phyloP scores from a whole-genome alignment of 2,113 vertebrate genomes.

The Hyperopisus bebe region DNA sequence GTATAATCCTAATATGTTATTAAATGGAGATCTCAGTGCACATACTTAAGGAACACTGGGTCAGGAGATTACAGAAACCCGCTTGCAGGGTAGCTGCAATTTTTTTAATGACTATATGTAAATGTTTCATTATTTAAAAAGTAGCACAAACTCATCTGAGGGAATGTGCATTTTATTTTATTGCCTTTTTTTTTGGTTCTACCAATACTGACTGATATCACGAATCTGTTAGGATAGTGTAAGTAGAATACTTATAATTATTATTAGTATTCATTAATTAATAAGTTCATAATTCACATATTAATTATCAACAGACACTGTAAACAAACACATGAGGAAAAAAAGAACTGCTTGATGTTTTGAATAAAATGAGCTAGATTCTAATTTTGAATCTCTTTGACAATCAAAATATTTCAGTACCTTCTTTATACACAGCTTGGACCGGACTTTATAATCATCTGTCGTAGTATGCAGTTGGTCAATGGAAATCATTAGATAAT shows the following conservation, averaged over 20 bases:
- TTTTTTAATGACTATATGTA: conserved; percentile 81
- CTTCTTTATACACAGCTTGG: not conserved
- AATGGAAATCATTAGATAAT: not conserved
- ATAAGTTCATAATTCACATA: not conserved
- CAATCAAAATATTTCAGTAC: not conserved
- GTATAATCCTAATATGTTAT: conserved; percentile 78
- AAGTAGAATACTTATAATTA: not conserved
- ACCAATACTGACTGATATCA: not conserved
- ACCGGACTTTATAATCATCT: not conserved
- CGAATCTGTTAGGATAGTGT: not conserved
- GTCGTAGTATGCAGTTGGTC: not conserved
- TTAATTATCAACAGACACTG: not conserved
- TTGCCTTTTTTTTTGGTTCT: not conserved
- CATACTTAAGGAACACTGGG: conserved; percentile 79
- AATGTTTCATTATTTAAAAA: conserved; percentile 68
- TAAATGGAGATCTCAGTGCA: conserved; percentile 69
- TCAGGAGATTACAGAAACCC: conserved; percentile 71
- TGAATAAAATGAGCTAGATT: not conserved
- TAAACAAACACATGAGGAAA: not conserved
- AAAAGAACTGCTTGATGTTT: not conserved
- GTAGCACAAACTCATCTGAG: conserved; percentile 57
- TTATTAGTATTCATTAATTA: not conserved
- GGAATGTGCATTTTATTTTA: conserved; percentile 40
- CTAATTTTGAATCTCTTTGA: not conserved
- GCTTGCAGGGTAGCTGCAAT: conserved; percentile 63